Conservation (phyloP, 2,113 vertebrate species). For the Labeo rohita region DNA sequence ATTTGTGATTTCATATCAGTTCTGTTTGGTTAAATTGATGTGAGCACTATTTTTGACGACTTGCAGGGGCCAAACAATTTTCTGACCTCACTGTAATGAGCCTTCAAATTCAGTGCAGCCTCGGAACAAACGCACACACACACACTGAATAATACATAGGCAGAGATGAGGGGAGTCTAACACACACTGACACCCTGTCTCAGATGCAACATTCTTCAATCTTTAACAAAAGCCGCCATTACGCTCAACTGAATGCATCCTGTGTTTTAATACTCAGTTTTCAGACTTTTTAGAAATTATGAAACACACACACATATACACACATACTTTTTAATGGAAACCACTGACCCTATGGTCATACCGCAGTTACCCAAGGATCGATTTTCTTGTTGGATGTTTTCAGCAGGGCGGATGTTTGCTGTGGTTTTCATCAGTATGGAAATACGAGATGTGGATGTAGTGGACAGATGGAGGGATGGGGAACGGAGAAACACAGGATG, state of each 20-base stretch:
- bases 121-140: constrained; percentile 2
- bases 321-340: not conserved
- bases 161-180: constrained; percentile 21
- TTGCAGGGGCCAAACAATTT: not conserved
- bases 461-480: constrained; percentile 9
- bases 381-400: constrained; percentile 4
- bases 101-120: constrained; percentile 20
- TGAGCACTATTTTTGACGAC: not conserved
- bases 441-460: constrained; percentile 8
- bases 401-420: not conserved
- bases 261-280: not conserved
- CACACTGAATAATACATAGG: constrained; percentile 41
- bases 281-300: not conserved
- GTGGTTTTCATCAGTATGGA: constrained; percentile 44
- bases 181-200: constrained; percentile 41
- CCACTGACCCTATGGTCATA: constrained; percentile 23
- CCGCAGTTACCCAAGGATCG: not conserved
- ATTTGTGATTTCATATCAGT: constrained; percentile 5
- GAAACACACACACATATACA: constrained; percentile 3
- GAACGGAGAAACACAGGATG: not conserved
- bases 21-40: not conserved
- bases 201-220: constrained; percentile 29
- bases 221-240: constrained; percentile 29
- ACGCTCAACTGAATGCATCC: not conserved
- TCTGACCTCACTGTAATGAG: constrained; percentile 33